These are phyloP conservation scores for Cactoblastis cactorum DNA, from an alignment of 2,888 invertebrate genomes.

Conservation along the genomic window DNA sequence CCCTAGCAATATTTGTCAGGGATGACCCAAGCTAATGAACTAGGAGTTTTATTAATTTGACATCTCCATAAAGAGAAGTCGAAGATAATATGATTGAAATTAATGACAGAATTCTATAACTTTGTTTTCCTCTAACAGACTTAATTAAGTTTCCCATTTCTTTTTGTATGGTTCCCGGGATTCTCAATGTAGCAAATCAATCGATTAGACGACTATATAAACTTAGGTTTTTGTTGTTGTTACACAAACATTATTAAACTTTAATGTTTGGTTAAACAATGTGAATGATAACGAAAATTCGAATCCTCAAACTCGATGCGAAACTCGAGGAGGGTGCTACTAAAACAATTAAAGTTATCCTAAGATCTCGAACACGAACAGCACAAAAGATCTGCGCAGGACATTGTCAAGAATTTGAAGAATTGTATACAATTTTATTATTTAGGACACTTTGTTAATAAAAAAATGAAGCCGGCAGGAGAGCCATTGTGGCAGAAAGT, in stretches of 20 bases:
- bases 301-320: constrained; percentile 28
- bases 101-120: constrained; percentile 47
- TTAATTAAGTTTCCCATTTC: constrained; percentile 16
- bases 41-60: constrained; percentile 65
- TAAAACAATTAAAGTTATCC: constrained; percentile 48
- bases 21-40: constrained; percentile 49
- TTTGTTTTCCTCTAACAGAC: constrained; percentile 34
- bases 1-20: constrained; percentile 51
- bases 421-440: constrained; percentile 54
- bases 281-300: constrained; percentile 37
- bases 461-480: constrained; percentile 51
- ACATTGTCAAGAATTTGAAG: constrained; percentile 41
- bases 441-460: constrained; percentile 47
- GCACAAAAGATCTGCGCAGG: constrained; percentile 44
- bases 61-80: constrained; percentile 54
- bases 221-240: constrained; percentile 17
- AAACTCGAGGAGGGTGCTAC: constrained; percentile 42
- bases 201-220: constrained; percentile 16
- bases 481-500: constrained; percentile 46
- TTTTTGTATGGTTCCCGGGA: not conserved
- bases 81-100: constrained; percentile 57
- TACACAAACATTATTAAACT: not conserved
- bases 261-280: constrained; percentile 13
- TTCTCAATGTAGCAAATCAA: constrained; percentile 3
- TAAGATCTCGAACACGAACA: constrained; percentile 45